Conservation (phyloP, 2,888 invertebrate species). For the Drosophila stalkeri region DNA sequence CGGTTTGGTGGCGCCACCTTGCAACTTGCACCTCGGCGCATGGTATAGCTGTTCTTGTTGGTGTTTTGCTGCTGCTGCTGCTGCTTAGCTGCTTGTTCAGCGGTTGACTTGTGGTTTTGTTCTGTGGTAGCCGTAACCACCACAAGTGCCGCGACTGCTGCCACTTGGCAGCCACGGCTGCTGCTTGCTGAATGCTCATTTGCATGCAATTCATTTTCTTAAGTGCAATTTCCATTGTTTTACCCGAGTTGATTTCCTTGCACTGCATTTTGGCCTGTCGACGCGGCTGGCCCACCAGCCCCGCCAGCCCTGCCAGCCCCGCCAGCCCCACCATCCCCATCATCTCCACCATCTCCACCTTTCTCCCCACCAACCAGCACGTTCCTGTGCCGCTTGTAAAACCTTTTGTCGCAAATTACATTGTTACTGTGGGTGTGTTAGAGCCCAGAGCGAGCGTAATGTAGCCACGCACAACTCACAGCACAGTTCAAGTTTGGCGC, state of each 20-base stretch:
- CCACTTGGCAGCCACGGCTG: conserved; percentile 31
- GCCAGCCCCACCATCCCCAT: conserved; percentile 7
- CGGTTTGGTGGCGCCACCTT: conserved; percentile 41
- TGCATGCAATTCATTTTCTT: conserved; percentile 83
- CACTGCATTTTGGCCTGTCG: conserved; percentile 50
- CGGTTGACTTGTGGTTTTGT: conserved; percentile 76
- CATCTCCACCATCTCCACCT: background rate
- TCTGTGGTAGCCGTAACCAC: conserved; percentile 42
- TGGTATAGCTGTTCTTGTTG: conserved; percentile 19
- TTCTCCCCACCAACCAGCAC: background rate
- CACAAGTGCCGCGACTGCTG: conserved; percentile 23
- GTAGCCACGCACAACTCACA: conserved; percentile 20
- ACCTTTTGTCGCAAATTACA: conserved; percentile 72
- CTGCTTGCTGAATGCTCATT: conserved; percentile 65
- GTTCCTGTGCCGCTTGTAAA: conserved; percentile 14
- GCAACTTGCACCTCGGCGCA: conserved; percentile 13
- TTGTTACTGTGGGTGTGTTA: conserved; percentile 58
- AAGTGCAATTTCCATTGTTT: conserved; percentile 82
- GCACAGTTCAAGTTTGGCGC: background rate
- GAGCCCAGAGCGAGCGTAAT: background rate
- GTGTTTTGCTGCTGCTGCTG: conserved; percentile 32
- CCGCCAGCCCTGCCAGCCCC: background rate
- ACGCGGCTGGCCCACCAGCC: conserved; percentile 18
- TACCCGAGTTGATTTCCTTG: conserved; percentile 62
- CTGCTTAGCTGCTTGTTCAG: conserved; percentile 60